Evolutionary conservation across 2,113 vertebrate genomes (phyloP), one percentile per base, ranked within the genome.

Genomic region (Varanus salvator): DNA sequence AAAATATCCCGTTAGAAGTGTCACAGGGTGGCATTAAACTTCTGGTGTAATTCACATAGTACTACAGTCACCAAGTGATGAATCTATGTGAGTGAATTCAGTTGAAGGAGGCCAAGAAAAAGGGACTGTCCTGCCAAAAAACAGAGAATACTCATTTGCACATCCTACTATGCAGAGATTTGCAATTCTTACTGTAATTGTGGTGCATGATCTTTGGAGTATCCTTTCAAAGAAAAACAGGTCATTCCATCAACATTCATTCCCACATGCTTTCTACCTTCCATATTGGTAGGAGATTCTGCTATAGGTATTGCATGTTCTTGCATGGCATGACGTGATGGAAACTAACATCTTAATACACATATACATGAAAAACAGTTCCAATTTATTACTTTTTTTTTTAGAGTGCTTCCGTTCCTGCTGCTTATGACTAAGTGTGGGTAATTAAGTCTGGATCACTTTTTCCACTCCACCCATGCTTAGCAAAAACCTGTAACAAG

Each of bases 401-500:
- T 95, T 95, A 97, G 95, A 96, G 93, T 95, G 96, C 95, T 97
- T 97, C 68, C 27, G 69, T 88, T 88, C 96, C 97, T 97, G 96
- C 92, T 93, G 90, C 95, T 96, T 96, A 96, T 97, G 97, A 97
- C 96, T 97, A 97, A 97, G 95, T 94, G 93, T 96, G 94, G 95
- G 93, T 96, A 97, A 97, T 97, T 97, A 97, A 96, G 93, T 91
- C 95, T 94, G 94, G 95, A 94, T 97, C 96, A 97, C 91, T 97
- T 97, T 97, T 97, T 97, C 97, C 97, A 97, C 95, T 97, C 96
- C 96, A 95, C 96, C 97, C 97, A 96, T 94, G 89, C 94, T 97
- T 95, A 88, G 52, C 60, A 96, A 97, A 97, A 97, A 96, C 95
- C 93, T 97, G 97, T 95, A 96, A 94, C 93, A 96, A 96, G 87